Evolutionary conservation across 2,888 invertebrate species (phyloP).

Genomic region (Latrodectus elegans): DNA sequence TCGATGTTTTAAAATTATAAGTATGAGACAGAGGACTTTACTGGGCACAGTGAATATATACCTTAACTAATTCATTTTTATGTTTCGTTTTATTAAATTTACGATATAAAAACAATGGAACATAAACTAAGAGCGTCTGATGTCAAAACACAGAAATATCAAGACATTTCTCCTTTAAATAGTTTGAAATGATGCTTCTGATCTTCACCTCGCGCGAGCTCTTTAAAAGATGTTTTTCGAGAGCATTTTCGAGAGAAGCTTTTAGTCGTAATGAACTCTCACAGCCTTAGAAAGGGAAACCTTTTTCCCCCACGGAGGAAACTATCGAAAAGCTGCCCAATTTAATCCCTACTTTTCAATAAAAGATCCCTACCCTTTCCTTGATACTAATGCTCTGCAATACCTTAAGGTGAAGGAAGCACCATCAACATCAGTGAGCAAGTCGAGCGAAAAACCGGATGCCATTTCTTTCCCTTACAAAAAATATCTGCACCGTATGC

Average conservation of each 20-base stretch:
- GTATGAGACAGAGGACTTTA: too few relatives aligned
- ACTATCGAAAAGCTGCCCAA: conserved; percentile 9
- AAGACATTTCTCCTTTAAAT: too few relatives aligned
- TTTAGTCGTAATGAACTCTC: background rate
- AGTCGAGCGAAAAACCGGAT: conserved; percentile 13
- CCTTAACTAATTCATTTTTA: too few relatives aligned
- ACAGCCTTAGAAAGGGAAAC: background rate
- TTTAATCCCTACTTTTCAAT: conserved; percentile 18
- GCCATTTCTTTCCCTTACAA: conserved; percentile 15
- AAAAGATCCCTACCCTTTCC: background rate
- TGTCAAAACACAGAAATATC: too few relatives aligned
- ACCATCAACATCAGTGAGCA: background rate
- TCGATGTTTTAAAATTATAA: too few relatives aligned
- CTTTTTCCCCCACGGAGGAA: background rate
- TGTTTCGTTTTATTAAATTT: too few relatives aligned
- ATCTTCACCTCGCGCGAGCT: too few relatives aligned
- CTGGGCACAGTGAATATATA: too few relatives aligned
- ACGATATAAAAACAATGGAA: too few relatives aligned
- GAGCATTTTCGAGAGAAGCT: background rate
- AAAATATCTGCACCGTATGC: conserved; percentile 24
- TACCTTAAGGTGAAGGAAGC: background rate
- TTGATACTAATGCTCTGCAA: conserved; percentile 19
- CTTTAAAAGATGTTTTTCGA: too few relatives aligned
- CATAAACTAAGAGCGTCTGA: too few relatives aligned
- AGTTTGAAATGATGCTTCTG: too few relatives aligned